Conservation (phyloP, 2,113 vertebrate species). For the Natator depressus region DNA sequence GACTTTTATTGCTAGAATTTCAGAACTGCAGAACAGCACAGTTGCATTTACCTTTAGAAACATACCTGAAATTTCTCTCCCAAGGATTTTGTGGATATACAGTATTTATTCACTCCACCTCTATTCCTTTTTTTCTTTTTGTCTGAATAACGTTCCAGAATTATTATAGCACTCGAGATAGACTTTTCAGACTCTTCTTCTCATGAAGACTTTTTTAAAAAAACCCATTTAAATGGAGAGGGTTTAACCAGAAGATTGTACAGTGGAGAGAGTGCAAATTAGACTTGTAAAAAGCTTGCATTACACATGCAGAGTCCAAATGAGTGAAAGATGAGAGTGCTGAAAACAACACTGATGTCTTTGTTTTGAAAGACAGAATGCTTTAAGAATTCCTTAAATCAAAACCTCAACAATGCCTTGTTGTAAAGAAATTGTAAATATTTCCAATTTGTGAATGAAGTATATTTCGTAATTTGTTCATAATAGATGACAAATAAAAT, state of each 20-base stretch:
- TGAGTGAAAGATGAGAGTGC: slow-evolving; percentile 53
- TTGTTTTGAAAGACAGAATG: slow-evolving; percentile 81
- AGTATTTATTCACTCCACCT: slow-evolving; percentile 54
- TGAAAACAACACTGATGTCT: slow-evolving; percentile 67
- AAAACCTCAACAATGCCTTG: slow-evolving; percentile 81
- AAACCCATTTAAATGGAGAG: not conserved
- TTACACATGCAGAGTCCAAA: slow-evolving; percentile 66
- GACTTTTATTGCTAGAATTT: slow-evolving; percentile 57
- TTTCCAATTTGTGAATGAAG: slow-evolving; percentile 80
- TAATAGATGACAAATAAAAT: slow-evolving; percentile 78
- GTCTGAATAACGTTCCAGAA: slow-evolving; percentile 63
- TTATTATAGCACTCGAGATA: slow-evolving; percentile 50
- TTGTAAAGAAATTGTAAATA: slow-evolving; percentile 82
- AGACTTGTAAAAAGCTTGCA: slow-evolving; percentile 59
- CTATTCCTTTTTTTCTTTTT: not conserved
- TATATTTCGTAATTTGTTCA: slow-evolving; percentile 84
- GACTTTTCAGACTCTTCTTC: slow-evolving; percentile 42
- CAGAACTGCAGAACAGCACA: slow-evolving; percentile 53
- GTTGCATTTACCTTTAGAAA: slow-evolving; percentile 51
- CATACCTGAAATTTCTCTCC: slow-evolving; percentile 55
- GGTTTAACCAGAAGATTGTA: slow-evolving; percentile 26
- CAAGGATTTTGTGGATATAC: slow-evolving; percentile 57
- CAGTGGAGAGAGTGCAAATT: slow-evolving; percentile 60
- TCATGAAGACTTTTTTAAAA: slow-evolving; percentile 12
- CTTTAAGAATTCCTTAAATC: slow-evolving; percentile 72